phyloP scores from a whole-genome alignment of 2,888 invertebrate species.

The Nephrotoma guestfalica region DNA sequence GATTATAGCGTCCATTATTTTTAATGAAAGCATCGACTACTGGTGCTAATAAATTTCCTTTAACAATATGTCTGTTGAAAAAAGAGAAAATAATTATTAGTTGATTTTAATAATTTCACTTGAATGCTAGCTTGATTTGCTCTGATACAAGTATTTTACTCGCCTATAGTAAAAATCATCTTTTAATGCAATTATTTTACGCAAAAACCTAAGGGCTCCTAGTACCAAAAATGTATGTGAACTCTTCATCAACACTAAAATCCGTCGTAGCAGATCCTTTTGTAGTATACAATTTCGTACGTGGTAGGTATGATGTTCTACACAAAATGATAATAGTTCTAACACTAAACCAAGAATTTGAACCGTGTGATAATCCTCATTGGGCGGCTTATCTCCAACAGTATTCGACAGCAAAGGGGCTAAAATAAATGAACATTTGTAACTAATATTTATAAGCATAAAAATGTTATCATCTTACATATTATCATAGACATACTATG shows the following conservation, averaged over 20 bases:
- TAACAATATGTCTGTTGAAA: conserved; percentile 64
- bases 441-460: conserved; percentile 1
- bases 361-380: conserved; percentile 93
- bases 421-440: conserved; percentile 17
- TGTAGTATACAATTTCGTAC: conserved; percentile 96
- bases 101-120: background rate
- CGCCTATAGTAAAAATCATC: conserved; percentile 90
- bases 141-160: conserved; percentile 9
- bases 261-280: conserved; percentile 88
- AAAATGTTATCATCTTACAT: conserved; percentile 38
- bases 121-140: background rate
- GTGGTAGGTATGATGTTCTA: conserved; percentile 98
- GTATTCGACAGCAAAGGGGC: conserved; percentile 93
- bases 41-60: conserved; percentile 87
- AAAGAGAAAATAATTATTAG: background rate
- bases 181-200: conserved; percentile 92
- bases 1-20: conserved; percentile 96
- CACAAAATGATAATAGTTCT: conserved; percentile 93
- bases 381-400: conserved; percentile 71
- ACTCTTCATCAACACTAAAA: conserved; percentile 92
- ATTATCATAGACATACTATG: conserved; percentile 93
- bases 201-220: conserved; percentile 90
- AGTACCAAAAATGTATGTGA: conserved; percentile 95
- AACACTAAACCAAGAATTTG: conserved; percentile 88
- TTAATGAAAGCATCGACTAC: conserved; percentile 92